Percentiles rank a stretch among this genome's conserved stretches.
These are phyloP conservation scores for Teleogryllus oceanicus DNA, from an alignment of 2,888 invertebrate species.

Conservation along the genomic window DNA sequence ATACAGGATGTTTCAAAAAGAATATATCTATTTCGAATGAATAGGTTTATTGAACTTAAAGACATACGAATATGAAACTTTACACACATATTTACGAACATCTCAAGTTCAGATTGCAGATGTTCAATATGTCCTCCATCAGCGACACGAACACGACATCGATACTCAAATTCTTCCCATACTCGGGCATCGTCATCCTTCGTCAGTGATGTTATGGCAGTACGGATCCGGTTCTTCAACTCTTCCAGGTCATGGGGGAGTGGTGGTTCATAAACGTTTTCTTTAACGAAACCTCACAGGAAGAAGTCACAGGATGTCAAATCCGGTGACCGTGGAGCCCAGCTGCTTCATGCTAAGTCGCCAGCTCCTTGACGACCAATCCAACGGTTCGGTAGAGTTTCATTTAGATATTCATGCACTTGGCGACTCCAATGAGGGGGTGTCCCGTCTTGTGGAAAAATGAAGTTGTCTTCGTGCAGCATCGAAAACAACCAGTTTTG, in stretches of 20 bases:
- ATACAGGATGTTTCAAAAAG: neutral
- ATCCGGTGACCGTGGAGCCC: neutral
- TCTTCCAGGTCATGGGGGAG: neutral
- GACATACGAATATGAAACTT: neutral
- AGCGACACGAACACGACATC: too few relatives aligned
- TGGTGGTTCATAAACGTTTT: conserved; percentile 19
- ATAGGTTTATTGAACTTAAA: neutral
- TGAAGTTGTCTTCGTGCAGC: too few relatives aligned
- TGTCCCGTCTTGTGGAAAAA: too few relatives aligned
- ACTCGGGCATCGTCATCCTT: neutral
- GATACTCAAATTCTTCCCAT: too few relatives aligned
- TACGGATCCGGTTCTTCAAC: neutral
- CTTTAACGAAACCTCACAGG: neutral
- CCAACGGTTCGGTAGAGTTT: too few relatives aligned
- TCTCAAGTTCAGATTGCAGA: conserved; percentile 11
- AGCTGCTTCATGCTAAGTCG: too few relatives aligned
- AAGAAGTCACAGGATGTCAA: neutral
- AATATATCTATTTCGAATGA: conserved; percentile 24
- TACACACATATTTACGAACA: neutral
- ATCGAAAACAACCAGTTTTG: too few relatives aligned
- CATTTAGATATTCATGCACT: too few relatives aligned
- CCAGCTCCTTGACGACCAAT: too few relatives aligned
- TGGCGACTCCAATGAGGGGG: too few relatives aligned
- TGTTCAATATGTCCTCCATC: neutral
- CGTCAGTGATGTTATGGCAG: neutral